Evolutionary conservation across 2,797 vertebrate species (phyloP), one percentile per base, ranked within the genome.

Genomic region (Amphiprion clarkii): DNA sequence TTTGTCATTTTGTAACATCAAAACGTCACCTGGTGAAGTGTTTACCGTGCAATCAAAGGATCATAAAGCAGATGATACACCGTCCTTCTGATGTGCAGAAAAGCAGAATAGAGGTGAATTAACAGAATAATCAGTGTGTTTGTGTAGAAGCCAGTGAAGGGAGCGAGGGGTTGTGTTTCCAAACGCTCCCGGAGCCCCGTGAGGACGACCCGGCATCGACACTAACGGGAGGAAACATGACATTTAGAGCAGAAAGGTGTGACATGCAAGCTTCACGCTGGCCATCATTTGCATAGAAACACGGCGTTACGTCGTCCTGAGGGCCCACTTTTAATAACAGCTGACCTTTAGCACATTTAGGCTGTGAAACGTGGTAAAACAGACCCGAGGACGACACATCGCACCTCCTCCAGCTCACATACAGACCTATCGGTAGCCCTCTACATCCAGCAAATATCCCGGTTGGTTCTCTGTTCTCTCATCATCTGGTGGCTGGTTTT

Each of bases 171-270:
- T 87, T 71, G 46, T 0, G 79, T 89, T 55, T 84, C 49, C 81
- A 60, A 74, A 73, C 29, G 29, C 74, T 33, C 80, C 66, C 82
- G 1, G 4, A 17, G 83, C 72, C 83, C 82, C 9, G 21, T 6
- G 75, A 86, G 67, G 78, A 54, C 13, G 65, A 67, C 29, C 4
- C 74, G 46, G 78, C 70, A 52, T 70, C 78, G 65, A 86, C 85
- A 74, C 88, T 88, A 87, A 87, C 86, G 82, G 72, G 68, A 27
- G 59, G 61, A 73, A 83, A 60, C 84, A 13, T 91, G 92, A 80
- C 89, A 91, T 93, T 92, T 93, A 83, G 88, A 93, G 92, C 92
- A 91, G 87, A 91, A 92, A 93, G 88, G 92, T 93, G 90, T 90
- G 86, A 91, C 90, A 93, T 88, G 86, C 87, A 74, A 89, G 74